A percentile compares a stretch with the other conserved stretches of the same genome.
Conservation (phyloP, 2,888 invertebrate species). For the Harmothoe impar region DNA sequence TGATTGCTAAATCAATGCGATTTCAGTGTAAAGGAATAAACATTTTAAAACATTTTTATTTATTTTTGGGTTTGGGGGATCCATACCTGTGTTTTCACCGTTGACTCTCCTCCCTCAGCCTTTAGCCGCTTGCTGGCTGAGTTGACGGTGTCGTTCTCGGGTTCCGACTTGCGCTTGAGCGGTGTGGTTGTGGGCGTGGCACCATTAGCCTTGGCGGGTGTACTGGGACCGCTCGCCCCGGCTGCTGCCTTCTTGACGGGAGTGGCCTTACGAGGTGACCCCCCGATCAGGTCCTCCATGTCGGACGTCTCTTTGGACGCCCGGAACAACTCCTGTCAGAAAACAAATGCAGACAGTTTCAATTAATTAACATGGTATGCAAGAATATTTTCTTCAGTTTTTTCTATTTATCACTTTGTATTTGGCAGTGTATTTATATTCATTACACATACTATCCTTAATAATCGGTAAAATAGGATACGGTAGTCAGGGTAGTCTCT, state of each 20-base stretch:
- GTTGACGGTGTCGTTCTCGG: background rate
- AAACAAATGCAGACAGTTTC: background rate
- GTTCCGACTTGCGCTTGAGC: slow-evolving; percentile 12
- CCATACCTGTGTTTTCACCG: background rate
- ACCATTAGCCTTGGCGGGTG: too few species aligned
- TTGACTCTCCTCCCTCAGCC: slow-evolving; percentile 13
- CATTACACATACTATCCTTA: too few species aligned
- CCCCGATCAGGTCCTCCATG: slow-evolving; percentile 73
- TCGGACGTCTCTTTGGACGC: slow-evolving; percentile 82
- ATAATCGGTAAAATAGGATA: too few species aligned
- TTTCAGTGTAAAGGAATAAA: too few species aligned
- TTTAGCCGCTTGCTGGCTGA: slow-evolving; percentile 13
- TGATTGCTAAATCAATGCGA: too few species aligned
- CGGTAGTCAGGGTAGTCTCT: too few species aligned
- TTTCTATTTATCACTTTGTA: too few species aligned
- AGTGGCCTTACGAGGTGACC: slow-evolving; percentile 21
- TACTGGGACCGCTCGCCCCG: too few species aligned
- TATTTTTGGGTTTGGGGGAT: too few species aligned
- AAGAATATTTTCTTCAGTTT: background rate
- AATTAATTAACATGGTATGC: background rate
- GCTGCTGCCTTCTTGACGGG: background rate
- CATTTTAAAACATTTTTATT: too few species aligned
- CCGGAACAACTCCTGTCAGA: slow-evolving; percentile 79
- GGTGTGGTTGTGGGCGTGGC: slow-evolving; percentile 24
- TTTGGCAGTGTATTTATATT: too few species aligned